phyloP scores from a whole-genome alignment of 92 coral and sea anemone genomes.

The Anthopleura xanthogrammica region DNA sequence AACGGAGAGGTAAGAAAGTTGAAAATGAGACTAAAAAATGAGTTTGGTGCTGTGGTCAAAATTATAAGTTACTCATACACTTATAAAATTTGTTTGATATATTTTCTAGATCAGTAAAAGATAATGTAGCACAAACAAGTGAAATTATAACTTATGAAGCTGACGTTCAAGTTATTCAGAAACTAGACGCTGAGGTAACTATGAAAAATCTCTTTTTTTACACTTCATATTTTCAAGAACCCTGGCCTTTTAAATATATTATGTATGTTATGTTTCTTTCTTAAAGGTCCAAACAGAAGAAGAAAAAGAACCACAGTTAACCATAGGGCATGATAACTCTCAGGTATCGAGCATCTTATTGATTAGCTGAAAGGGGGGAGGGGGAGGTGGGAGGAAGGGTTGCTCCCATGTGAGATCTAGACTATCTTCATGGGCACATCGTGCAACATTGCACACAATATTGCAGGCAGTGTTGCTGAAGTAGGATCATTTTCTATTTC shows the following conservation, averaged over 20 bases:
- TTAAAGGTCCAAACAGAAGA: conserved; percentile 79
- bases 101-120: conserved; percentile 64
- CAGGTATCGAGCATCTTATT: conserved; percentile 31
- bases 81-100: neutral
- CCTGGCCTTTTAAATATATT: no score
- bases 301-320: conserved; percentile 52
- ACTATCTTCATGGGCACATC: no score
- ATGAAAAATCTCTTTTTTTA: no score
- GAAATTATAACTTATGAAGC: conserved; percentile 96
- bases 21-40: neutral
- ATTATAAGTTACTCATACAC: neutral
- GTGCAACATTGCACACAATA: no score
- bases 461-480: no score
- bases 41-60: neutral
- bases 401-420: no score
- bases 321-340: conserved; percentile 50
- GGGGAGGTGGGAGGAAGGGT: no score
- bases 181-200: conserved; percentile 73
- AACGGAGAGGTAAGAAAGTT: conserved; percentile 73
- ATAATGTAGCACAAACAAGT: conserved; percentile 86
- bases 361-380: no score
- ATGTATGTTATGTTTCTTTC: neutral
- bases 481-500: no score
- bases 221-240: no score
- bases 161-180: conserved; percentile 69